Evolutionary conservation across 1,140 invertebrate genomes (phyloP).

Genomic region (Bradynema listronoti): DNA sequence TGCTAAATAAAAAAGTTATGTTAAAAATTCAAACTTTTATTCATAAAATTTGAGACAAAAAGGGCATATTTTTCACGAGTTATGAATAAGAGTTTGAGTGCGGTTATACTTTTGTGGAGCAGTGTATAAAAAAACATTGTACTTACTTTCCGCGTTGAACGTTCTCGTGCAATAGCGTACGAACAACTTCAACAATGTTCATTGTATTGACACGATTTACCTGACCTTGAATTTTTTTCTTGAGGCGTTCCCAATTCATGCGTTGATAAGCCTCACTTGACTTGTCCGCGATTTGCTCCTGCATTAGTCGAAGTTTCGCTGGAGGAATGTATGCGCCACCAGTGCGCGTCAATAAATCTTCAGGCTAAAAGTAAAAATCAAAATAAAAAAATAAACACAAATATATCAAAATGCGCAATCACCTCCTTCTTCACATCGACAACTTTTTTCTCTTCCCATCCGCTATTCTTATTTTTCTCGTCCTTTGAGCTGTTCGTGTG

Average conservation of each 20-base stretch:
- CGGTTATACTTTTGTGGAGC: too few relatives aligned
- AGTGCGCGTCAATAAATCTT: conserved; percentile 9
- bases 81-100: background rate
- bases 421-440: too few relatives aligned
- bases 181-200: conserved; percentile 85
- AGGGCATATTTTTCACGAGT: background rate
- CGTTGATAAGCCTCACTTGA: conserved; percentile 83
- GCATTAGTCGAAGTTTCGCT: conserved; percentile 84
- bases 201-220: conserved; percentile 96
- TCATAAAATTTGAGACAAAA: too few relatives aligned
- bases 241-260: conserved; percentile 94
- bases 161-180: conserved; percentile 86
- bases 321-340: conserved; percentile 85
- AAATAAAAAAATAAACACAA: background rate
- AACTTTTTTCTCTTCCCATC: too few relatives aligned
- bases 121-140: too few relatives aligned
- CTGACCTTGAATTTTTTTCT: conserved; percentile 96
- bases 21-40: too few relatives aligned
- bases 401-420: too few relatives aligned
- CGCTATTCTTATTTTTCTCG: too few relatives aligned
- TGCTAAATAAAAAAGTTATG: too few relatives aligned
- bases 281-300: conserved; percentile 86
- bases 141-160: conserved; percentile 76
- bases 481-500: too few relatives aligned
- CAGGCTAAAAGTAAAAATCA: background rate